phyloP scores from a whole-genome alignment of 2,888 invertebrate genomes.

The Glaucopsyche alexis region DNA sequence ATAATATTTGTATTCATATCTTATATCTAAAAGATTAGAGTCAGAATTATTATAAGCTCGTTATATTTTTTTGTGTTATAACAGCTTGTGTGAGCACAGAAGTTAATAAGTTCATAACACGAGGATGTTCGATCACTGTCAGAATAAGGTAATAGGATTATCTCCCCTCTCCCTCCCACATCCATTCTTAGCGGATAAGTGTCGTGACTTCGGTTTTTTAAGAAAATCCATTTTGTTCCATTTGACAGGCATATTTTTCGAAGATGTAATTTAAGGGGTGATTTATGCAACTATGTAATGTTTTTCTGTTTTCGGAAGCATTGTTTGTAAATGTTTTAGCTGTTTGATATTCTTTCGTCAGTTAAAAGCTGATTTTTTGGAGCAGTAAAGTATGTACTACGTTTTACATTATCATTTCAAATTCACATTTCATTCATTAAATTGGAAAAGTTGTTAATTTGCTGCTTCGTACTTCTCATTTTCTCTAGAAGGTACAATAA shows the following conservation, averaged over 20 bases:
- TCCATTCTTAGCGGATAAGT: constrained; percentile 38
- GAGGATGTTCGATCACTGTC: constrained; percentile 56
- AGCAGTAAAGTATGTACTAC: background rate
- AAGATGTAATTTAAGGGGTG: background rate
- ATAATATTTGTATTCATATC: background rate
- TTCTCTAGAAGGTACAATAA: too few relatives aligned
- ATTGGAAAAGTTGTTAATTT: too few relatives aligned
- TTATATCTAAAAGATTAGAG: background rate
- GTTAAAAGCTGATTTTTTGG: background rate
- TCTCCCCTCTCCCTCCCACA: constrained; percentile 42
- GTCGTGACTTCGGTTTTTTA: constrained; percentile 46
- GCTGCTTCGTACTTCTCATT: background rate
- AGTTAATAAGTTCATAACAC: constrained; percentile 26
- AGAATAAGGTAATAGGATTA: constrained; percentile 55
- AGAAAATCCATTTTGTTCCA: constrained; percentile 37
- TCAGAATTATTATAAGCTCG: constrained; percentile 8
- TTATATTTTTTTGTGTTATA: constrained; percentile 8
- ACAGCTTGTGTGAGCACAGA: constrained; percentile 18
- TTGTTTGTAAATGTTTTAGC: background rate
- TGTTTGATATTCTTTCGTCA: background rate
- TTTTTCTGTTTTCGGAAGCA: background rate
- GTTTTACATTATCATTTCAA: background rate
- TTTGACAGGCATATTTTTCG: constrained; percentile 22
- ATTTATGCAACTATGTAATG: background rate
- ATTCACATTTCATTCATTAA: too few relatives aligned